phyloP scores from a whole-genome alignment of 2,113 vertebrate species.

The Cervus canadensis region DNA sequence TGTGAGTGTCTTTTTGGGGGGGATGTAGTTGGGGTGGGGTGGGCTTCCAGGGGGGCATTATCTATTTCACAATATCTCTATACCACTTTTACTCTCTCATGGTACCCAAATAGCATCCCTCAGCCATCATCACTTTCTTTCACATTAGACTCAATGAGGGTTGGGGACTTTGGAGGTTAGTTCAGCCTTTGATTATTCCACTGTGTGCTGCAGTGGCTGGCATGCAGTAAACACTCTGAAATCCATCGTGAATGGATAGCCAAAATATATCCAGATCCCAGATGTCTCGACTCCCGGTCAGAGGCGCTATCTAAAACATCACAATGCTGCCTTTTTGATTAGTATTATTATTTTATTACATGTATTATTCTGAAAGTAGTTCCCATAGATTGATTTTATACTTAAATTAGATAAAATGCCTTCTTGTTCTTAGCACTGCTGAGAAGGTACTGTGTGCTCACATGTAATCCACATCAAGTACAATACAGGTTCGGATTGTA shows the following conservation, averaged over 20 bases:
- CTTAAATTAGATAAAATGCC: background rate
- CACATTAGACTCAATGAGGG: background rate
- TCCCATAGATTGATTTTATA: background rate
- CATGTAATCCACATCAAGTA: background rate
- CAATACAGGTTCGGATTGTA: background rate
- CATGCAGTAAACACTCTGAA: background rate
- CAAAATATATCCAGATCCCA: background rate
- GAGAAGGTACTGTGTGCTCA: background rate
- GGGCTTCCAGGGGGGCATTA: background rate
- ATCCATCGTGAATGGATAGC: background rate
- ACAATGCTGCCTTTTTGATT: background rate
- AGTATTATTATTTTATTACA: background rate
- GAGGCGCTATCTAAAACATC: background rate
- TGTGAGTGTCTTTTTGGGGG: background rate
- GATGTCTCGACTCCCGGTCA: background rate
- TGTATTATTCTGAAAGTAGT: background rate
- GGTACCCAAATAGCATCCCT: background rate
- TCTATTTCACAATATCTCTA: background rate
- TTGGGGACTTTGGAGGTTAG: background rate
- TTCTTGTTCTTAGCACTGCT: background rate
- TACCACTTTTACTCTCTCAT: background rate
- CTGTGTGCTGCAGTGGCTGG: background rate
- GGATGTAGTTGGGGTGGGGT: background rate
- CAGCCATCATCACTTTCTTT: background rate
- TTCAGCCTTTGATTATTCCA: background rate